Evolutionary conservation across 2,888 invertebrate genomes (phyloP), one percentile per base, ranked within the genome.

Genomic region (Drosophila infuscata): DNA sequence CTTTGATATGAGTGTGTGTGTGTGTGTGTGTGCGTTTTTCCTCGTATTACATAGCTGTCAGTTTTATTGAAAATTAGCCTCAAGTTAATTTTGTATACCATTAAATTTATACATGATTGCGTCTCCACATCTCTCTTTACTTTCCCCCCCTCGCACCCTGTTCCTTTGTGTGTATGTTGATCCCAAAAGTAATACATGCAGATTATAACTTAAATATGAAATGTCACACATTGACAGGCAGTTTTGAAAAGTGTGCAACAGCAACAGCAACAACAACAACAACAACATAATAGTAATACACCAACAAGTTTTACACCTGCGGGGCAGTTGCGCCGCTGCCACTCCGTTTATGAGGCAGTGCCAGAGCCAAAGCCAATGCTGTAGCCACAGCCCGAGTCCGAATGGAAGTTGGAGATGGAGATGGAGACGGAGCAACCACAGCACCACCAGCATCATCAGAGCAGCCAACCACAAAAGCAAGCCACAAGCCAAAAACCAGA

Each of bases 191-290:
- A 88, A 88, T 88, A 83, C 87, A 90, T 87, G 87, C 89, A 87
- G 87, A 88, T 88, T 90, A 90, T 88, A 88, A 88, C 89, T 87
- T 90, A 87, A 87, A 90, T 87, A 87, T 90, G 90, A 87, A 90
- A 90, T 90, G 90, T 87, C 87, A 88, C 90, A 89, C 87, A 88
- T 88, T 88, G 87, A 90, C 87, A 88, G 90, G 84, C 90, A 90
- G 83, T 90, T 86, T 88, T 90, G 87, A 88, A 88, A 90, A 88
- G 83, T 88, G 87, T 88, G 74, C 90, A 85, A 69, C 88, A 80
- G 65, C 81, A 74, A 62, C 58, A 70, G 20, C 58, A 69, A 33
- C 69, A 48, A 2, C 56, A 67, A 11, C 88, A 85, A 70, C 61
- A 76, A 15, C 59, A 66, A 60, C 61, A 69, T 69, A 32, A 60